Percentiles rank a stretch among this genome's conserved stretches.
These are phyloP conservation scores for Pilophorus perplexus DNA, from an alignment of 2,888 invertebrate species.

Conservation along the genomic window DNA sequence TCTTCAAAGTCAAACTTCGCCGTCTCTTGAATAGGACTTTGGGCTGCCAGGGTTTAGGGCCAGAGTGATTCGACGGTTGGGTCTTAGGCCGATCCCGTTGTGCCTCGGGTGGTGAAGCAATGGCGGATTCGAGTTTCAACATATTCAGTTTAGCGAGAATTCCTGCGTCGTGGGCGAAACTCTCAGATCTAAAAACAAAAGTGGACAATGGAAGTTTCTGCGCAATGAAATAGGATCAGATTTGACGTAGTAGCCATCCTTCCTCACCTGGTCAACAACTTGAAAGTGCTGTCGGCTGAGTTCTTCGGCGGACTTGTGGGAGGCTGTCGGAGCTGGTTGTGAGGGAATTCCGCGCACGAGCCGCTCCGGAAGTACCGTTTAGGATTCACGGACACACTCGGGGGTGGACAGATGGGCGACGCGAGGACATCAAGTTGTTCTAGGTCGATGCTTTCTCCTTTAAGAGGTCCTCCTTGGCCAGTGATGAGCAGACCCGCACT, in stretches of 20 bases:
- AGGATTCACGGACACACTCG: constrained; percentile 14
- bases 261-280: constrained; percentile 48
- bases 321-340: constrained; percentile 44
- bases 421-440: constrained; percentile 38
- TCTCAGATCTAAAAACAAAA: constrained; percentile 59
- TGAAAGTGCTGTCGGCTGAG: constrained; percentile 48
- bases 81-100: neutral
- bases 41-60: constrained; percentile 36
- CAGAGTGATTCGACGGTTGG: neutral
- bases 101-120: neutral
- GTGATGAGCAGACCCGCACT: constrained; percentile 60
- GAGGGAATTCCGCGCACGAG: constrained; percentile 48
- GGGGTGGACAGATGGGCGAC: constrained; percentile 28
- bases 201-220: neutral
- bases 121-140: constrained; percentile 46
- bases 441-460: constrained; percentile 44
- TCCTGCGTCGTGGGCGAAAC: constrained; percentile 76
- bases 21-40: constrained; percentile 48
- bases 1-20: constrained; percentile 47
- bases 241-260: neutral
- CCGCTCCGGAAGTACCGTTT: constrained; percentile 47
- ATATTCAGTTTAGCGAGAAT: constrained; percentile 64
- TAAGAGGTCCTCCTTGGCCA: constrained; percentile 51
- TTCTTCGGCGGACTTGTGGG: constrained; percentile 49
- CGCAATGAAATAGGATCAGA: neutral